A percentile compares a stretch with the other conserved stretches of the same genome.
Conservation (phyloP, 2,113 vertebrate genomes). For the Esox niger region DNA sequence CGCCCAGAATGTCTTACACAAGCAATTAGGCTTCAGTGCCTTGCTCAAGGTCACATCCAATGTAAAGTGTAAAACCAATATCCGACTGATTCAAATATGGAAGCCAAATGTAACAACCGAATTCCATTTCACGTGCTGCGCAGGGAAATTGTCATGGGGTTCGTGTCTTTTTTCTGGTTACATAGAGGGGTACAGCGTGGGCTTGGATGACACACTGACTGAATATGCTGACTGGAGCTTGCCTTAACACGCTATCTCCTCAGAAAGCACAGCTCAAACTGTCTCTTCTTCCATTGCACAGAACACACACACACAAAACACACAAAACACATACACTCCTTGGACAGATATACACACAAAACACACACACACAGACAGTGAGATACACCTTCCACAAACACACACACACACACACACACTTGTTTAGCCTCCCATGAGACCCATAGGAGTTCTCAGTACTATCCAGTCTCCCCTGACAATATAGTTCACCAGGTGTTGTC, state of each 20-base stretch:
- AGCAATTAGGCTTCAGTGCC: no score
- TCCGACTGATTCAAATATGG: neutral
- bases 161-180: neutral
- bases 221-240: slow-evolving; percentile 9
- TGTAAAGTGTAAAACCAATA: neutral
- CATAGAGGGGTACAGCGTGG: neutral
- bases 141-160: neutral
- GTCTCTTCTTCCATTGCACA: slow-evolving; percentile 3
- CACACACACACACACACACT: slow-evolving; percentile 36
- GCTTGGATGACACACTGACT: slow-evolving; percentile 13
- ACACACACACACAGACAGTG: slow-evolving; percentile 12
- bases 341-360: neutral
- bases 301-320: slow-evolving; percentile 16
- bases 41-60: no score
- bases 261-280: slow-evolving; percentile 2
- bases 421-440: slow-evolving; percentile 69
- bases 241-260: slow-evolving; percentile 9
- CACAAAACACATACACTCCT: neutral
- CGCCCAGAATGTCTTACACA: no score
- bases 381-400: neutral
- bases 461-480: slow-evolving; percentile 66
- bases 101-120: neutral
- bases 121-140: no score
- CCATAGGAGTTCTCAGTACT: slow-evolving; percentile 67
- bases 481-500: slow-evolving; percentile 82